Base-by-base conservation (phyloP, 2,888 invertebrate genomes). In the Amphipyra tragopoginis region DNA sequence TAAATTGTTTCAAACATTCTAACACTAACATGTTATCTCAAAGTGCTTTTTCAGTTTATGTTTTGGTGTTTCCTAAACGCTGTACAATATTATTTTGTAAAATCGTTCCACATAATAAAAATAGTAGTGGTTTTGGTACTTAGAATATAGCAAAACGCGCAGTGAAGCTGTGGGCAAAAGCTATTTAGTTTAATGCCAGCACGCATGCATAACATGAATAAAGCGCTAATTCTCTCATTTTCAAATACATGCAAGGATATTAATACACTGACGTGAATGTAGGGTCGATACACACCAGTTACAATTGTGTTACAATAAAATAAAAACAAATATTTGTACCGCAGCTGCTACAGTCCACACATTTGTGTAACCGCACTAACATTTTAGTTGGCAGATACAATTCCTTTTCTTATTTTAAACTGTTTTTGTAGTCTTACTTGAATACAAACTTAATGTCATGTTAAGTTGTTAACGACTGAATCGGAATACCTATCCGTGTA, bases 191-290 rank as follows among this genome's bases (percentile, higher is more conserved):
- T 65, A 75, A 72, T 56, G 47, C 55, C 44, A 54, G 48, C 60
- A 72, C 59, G 69, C 64, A 75, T 66, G 55, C 65, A 69, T 75
- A 72, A 75, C 75, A 33, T 54, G 62, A 63, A 57, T 75, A 57
- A 55, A 65, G 57, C 60, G 63, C 60, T 77, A 75, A 77, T 77
- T 77, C 59, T 62, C 65, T 64, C 64, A 75, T 78, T 72, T 68
- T 75, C 59, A 62, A 69, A 75, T 69, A 66, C 64, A 72, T 45
- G 57, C 50, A 53, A 57, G 57, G 51, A 54, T 65, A 79, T 72
- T 75, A 75, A 79, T 75, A 67, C 45, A 61, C 65, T 54, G 57
- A 53, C 57, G 69, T 61, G 40, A 57, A 59, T 49, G 47, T 58
- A 64, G 42, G 65, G 56, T 61, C 48, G 57, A 14, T 36, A 10